Conservation (phyloP, 2,113 vertebrate genomes). For the Uria aalge region DNA sequence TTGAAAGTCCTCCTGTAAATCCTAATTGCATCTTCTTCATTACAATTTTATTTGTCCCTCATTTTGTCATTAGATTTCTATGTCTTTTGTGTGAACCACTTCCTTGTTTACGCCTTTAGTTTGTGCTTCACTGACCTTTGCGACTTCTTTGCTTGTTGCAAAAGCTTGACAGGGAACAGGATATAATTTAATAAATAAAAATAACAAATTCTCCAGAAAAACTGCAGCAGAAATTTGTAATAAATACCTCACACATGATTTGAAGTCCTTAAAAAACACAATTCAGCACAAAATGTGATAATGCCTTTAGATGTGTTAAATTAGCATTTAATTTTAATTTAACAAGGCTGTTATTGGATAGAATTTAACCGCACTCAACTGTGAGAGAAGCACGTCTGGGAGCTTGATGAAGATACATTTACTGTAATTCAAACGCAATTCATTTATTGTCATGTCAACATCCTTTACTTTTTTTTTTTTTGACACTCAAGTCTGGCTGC, state of each 20-base stretch:
- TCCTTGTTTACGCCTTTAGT: not conserved
- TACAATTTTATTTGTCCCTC: not conserved
- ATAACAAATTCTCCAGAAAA: not conserved
- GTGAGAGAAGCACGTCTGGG: not conserved
- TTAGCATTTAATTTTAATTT: constrained; percentile 57
- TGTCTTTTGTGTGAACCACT: not conserved
- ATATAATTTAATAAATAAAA: constrained; percentile 24
- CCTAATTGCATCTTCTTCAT: not conserved
- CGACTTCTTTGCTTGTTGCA: not conserved
- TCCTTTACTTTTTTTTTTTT: not conserved
- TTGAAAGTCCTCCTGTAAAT: not conserved
- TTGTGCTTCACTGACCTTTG: not conserved
- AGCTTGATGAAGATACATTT: not conserved
- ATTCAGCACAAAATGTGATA: not conserved
- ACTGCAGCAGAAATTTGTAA: not conserved
- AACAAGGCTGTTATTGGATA: constrained; percentile 21
- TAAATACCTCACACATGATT: constrained; percentile 1
- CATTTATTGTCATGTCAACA: not conserved
- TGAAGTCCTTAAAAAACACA: constrained; percentile 19
- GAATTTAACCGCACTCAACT: not conserved
- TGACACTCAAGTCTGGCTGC: not conserved
- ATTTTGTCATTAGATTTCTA: not conserved
- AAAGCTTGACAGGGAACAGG: not conserved
- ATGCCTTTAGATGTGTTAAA: constrained; percentile 38
- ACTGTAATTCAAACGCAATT: not conserved